Evolutionary conservation across 2,888 invertebrate species (phyloP), one percentile per base, ranked within the genome.

Genomic region (Phaedon cochleariae): DNA sequence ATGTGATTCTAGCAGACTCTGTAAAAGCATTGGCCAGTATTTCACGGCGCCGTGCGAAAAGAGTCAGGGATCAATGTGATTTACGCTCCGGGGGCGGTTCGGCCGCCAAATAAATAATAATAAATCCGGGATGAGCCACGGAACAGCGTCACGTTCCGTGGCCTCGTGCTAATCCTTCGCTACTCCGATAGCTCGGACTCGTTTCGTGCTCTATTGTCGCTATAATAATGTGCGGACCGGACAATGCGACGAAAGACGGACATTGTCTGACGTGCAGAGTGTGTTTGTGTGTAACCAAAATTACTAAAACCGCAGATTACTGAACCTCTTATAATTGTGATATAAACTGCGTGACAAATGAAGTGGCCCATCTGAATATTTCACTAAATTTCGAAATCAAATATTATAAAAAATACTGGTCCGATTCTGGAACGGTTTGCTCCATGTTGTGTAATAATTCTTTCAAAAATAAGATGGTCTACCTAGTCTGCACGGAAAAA

Each of bases 21-120:
- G n/a, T n/a, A n/a, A n/a, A n/a, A n/a, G n/a, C n/a, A n/a, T n/a
- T n/a, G n/a, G n/a, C n/a, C 41, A 41, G n/a, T 15, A 41, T 41
- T 41, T n/a, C 41, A 15, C 10, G 15, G 15, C 41, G 41, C 41
- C 41, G n/a, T n/a, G n/a, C n/a, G n/a, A n/a, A n/a, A n/a, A n/a
- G 52, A 64, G 60, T 68, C 64, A 64, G 65, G 72, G 73, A 70
- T 73, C 72, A 73, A 73, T 72, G 73, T 74, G 74, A 76, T 74
- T 76, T 74, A 76, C 69, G 65, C 70, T 3, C 3, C 3, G 52
- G 58, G 65, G 63, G 64, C 69, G 55, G 64, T 62, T 57, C 22
- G 65, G 71, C 64, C 69, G 59, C 72, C 74, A 75, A 75, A 76
- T 76, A 75, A 76, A 76, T 76, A 74, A 75, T 72, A 73, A 73